Base-by-base conservation (phyloP, 2,797 vertebrate genomes). In the Paratrypauchen microcephalus region DNA sequence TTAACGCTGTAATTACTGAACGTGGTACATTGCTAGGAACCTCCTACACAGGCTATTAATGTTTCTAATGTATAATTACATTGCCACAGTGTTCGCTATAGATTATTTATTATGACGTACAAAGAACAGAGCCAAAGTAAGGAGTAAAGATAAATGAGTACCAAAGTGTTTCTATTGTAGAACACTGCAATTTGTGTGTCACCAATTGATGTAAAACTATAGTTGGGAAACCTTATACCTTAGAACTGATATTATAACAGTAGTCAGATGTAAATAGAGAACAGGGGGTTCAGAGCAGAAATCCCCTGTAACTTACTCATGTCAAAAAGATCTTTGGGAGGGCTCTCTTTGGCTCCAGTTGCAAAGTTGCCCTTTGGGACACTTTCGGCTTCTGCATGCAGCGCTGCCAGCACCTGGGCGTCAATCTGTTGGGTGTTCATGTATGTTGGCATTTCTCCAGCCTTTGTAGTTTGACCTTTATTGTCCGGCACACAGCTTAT, bases 311-410 rank as follows among this genome's bases (percentile, higher is more conserved):
- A 86, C 96, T 93, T 91, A 99, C 97, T 99, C 97, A 99, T 99
- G 87, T 99, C 97, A 79, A 99, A 99, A 74, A 98, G 91, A 91
- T 99, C 97, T 87, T 95, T 99, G 89, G 87, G 91, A 2, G 94
- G 93, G 81, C 94, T 96, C 56, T 95, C 95, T 71, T 93, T 92
- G 77, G 89, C 91, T 66, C 79, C 67, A 66, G 91, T 89, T 48
- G 85, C 87, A 48, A 80, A 50, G 24, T 26, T 72, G 72, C 88
- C 90, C 67, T 89, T 91, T 4, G 91, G 86, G 60, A 85, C 78
- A 52, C 78, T 84, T 77, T 95, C 95, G 19, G 88, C 78, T 70
- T 95, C 93, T 5, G 90, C 91, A 71, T 95, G 95, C 70, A 96
- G 92, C 0, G 88, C 90, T 0, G 92, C 76, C 4, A 94, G 83